Evolutionary conservation across 2,888 invertebrate genomes (phyloP).

Genomic region (Mesochorus sp.): DNA sequence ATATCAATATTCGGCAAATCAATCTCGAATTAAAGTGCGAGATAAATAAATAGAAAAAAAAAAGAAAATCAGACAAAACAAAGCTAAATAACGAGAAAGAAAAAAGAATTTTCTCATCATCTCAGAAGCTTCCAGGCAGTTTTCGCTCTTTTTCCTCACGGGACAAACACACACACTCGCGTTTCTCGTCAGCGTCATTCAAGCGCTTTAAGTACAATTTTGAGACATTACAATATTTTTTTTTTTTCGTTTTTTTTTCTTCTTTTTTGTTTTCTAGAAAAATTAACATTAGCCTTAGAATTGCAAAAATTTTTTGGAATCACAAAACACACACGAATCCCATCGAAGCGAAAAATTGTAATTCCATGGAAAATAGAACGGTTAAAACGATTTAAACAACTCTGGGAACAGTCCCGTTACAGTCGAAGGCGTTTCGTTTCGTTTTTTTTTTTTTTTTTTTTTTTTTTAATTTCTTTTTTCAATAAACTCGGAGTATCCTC

Average conservation of each 20-base stretch:
- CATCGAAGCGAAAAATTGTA: conserved; percentile 26
- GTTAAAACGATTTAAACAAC: conserved; percentile 36
- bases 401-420: conserved; percentile 1
- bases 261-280: not conserved
- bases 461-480: conserved; percentile 4
- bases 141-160: not conserved
- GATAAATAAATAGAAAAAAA: not conserved
- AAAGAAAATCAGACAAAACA: not conserved
- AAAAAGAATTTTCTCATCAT: too few relatives aligned
- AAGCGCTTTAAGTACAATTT: conserved; percentile 59
- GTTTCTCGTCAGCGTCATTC: not conserved
- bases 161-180: not conserved
- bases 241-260: not conserved
- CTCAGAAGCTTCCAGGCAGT: conserved; percentile 18
- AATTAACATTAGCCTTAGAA: conserved; percentile 33
- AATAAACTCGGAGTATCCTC: too few relatives aligned
- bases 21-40: not conserved
- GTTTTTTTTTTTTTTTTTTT: conserved; percentile 5
- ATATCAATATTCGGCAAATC: conserved; percentile 23
- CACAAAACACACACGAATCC: conserved; percentile 17
- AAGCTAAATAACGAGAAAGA: not conserved
- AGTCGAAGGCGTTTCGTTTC: conserved; percentile 11
- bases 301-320: conserved; percentile 27
- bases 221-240: conserved; percentile 7
- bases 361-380: conserved; percentile 7